These are phyloP conservation scores for Volucella inflata DNA, from an alignment of 2,888 invertebrate genomes.

Conservation along the genomic window DNA sequence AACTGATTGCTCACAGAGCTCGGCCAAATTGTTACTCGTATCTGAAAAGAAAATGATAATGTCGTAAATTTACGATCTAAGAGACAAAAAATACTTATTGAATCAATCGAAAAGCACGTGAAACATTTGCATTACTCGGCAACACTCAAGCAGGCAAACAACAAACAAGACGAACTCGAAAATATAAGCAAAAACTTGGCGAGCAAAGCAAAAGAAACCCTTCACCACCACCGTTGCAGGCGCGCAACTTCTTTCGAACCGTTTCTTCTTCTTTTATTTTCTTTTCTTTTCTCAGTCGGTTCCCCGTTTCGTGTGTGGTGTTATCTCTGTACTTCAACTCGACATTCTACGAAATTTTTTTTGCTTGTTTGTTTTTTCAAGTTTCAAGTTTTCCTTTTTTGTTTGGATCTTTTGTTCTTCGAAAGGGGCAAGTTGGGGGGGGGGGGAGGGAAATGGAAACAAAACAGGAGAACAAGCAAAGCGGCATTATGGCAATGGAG, in stretches of 20 bases:
- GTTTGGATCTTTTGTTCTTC: constrained; percentile 54
- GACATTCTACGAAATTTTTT: constrained; percentile 7
- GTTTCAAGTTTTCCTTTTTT: constrained; percentile 41
- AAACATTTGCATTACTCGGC: constrained; percentile 21
- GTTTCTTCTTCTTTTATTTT: constrained; percentile 57
- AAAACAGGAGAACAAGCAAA: background rate
- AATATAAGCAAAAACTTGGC: constrained; percentile 35
- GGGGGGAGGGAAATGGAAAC: constrained; percentile 13
- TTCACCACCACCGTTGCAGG: constrained; percentile 1
- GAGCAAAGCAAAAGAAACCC: constrained; percentile 40
- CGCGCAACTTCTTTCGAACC: constrained; percentile 21
- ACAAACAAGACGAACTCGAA: background rate
- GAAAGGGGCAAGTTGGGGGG: constrained; percentile 22
- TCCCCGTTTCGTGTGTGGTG: constrained; percentile 70
- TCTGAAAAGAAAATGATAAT: too few species aligned
- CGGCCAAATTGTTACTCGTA: too few species aligned
- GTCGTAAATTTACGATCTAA: too few species aligned
- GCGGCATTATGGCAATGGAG: background rate
- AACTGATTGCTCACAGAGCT: too few species aligned
- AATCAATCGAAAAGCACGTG: background rate
- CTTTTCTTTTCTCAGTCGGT: constrained; percentile 22
- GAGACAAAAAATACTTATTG: too few species aligned
- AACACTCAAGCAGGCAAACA: constrained; percentile 29
- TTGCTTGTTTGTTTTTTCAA: constrained; percentile 29
- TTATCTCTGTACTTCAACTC: constrained; percentile 38